These are phyloP conservation scores for Pyrocephalus nanus DNA, from an alignment of 2,797 vertebrate genomes.

Conservation along the genomic window DNA sequence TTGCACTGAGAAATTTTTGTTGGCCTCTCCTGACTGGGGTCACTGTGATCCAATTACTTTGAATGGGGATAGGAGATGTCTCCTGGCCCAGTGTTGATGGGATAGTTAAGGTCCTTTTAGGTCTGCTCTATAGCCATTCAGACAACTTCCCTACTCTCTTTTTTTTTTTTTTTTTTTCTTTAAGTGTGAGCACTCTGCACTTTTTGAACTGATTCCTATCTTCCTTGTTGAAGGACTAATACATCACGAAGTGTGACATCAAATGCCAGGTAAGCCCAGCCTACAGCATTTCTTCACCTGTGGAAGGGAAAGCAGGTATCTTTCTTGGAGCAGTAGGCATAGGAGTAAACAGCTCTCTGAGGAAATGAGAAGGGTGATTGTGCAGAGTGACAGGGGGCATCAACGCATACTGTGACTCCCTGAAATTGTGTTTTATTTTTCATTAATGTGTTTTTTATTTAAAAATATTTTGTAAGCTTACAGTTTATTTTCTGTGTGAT, in stretches of 20 bases:
- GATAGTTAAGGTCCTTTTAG: not conserved
- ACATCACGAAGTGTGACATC: not conserved
- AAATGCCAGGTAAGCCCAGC: not conserved
- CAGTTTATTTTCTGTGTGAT: not conserved
- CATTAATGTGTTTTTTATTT: not conserved
- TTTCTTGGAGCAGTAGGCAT: not conserved
- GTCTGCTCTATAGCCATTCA: fast-evolving
- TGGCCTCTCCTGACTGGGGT: not conserved
- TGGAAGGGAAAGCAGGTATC: not conserved
- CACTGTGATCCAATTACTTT: not conserved
- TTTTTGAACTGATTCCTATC: not conserved
- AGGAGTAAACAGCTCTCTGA: not conserved
- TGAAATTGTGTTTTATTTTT: not conserved
- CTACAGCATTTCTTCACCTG: not conserved
- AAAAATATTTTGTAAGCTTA: not conserved
- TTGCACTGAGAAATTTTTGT: not conserved
- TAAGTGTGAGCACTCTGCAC: no score
- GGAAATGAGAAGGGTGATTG: not conserved
- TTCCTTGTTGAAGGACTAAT: not conserved
- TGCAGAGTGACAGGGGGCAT: not conserved
- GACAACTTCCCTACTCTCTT: not conserved
- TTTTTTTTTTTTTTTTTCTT: not conserved
- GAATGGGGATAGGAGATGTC: not conserved
- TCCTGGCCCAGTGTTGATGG: not conserved
- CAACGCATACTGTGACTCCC: not conserved